Percentiles rank a stretch among this genome's conserved stretches.
Conservation (phyloP, 2,888 invertebrate genomes). For the Acrocera orbiculus region DNA sequence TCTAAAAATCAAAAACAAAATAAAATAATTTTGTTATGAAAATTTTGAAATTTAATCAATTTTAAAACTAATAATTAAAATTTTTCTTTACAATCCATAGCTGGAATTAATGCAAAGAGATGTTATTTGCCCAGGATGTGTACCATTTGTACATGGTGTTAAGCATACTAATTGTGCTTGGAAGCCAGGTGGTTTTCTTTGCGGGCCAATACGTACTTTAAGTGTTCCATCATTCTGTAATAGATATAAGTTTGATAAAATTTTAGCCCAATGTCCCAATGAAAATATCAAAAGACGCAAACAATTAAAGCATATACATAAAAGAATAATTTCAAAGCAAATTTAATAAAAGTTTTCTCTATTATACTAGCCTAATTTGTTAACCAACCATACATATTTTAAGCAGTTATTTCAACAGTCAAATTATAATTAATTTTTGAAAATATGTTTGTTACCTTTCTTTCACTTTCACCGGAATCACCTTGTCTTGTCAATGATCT, state of each 20-base stretch:
- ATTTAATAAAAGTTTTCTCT: no score
- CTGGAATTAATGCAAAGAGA: conserved; percentile 88
- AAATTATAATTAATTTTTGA: no score
- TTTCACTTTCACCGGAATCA: conserved; percentile 27
- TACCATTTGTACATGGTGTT: conserved; percentile 62
- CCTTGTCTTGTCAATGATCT: conserved; percentile 32
- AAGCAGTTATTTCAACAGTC: no score
- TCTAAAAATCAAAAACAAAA: conserved; percentile 48
- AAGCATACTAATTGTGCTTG: conserved; percentile 91
- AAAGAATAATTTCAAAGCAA: no score
- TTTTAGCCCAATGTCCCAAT: no score
- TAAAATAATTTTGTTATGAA: no score
- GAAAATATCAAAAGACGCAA: no score
- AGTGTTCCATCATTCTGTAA: conserved; percentile 34
- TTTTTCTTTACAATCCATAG: conserved; percentile 75
- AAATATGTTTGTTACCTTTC: conserved; percentile 30
- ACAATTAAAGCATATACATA: no score
- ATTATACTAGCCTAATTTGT: no score
- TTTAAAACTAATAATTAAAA: background rate
- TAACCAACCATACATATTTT: no score
- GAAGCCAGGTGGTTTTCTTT: conserved; percentile 88
- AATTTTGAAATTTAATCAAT: no score
- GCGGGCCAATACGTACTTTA: conserved; percentile 53
- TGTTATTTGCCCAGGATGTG: conserved; percentile 70
- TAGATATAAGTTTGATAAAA: no score